These are phyloP conservation scores for Clarias batrachus DNA, from an alignment of 2,113 vertebrate genomes.

Conservation along the genomic window DNA sequence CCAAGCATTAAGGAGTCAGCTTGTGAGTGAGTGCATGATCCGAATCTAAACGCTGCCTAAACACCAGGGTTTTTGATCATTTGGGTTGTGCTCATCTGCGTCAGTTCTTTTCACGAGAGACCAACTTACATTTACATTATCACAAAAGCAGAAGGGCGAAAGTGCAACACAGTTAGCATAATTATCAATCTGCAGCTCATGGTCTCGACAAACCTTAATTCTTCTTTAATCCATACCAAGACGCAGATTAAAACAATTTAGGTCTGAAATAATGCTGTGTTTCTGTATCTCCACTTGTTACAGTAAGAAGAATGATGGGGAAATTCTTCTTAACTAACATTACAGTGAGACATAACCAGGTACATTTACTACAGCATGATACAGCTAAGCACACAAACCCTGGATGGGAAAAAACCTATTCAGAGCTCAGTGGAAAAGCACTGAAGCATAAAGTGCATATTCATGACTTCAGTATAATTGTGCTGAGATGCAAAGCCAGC, in stretches of 20 bases:
- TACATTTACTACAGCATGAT: neutral
- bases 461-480: neutral
- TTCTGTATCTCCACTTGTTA: neutral
- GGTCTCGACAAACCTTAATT: neutral
- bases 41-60: constrained; percentile 10
- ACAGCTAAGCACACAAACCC: neutral
- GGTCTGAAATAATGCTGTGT: neutral
- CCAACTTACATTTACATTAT: constrained; percentile 15
- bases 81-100: neutral
- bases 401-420: neutral
- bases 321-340: neutral
- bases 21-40: neutral
- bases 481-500: constrained; percentile 1
- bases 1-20: neutral
- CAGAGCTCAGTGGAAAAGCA: neutral
- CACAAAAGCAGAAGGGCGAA: neutral
- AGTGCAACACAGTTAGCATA: neutral
- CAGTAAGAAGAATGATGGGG: neutral
- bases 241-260: neutral
- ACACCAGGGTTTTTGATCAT: neutral
- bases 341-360: neutral
- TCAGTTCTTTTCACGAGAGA: constrained; percentile 1
- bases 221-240: neutral
- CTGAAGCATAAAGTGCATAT: neutral
- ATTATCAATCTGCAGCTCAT: neutral